These are phyloP conservation scores for Enoplosus armatus DNA, from an alignment of 2,797 vertebrate genomes.

Conservation along the genomic window DNA sequence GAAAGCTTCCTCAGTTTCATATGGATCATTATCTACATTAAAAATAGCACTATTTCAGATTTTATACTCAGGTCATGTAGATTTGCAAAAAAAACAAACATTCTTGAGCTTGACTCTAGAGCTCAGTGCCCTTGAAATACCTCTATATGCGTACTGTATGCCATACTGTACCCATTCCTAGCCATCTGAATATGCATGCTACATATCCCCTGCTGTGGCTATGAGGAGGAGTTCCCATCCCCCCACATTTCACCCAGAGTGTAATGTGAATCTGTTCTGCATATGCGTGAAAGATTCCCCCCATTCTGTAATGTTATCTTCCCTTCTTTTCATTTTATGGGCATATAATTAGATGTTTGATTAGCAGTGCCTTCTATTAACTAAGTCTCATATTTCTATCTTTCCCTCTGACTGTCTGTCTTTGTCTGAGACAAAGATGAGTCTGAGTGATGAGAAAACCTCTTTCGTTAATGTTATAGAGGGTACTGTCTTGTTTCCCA, in stretches of 20 bases:
- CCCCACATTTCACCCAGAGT: slow-evolving; percentile 63
- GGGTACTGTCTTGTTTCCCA: neutral
- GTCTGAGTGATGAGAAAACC: slow-evolving; percentile 8
- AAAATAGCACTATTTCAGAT: slow-evolving; percentile 27
- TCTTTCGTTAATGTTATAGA: slow-evolving; percentile 1
- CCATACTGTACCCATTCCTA: slow-evolving; percentile 51
- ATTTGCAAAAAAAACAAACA: slow-evolving; percentile 11
- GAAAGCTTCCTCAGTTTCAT: slow-evolving; percentile 21
- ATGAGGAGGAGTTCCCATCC: slow-evolving; percentile 66
- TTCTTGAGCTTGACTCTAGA: slow-evolving; percentile 5
- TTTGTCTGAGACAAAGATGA: slow-evolving; percentile 42
- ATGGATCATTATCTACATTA: slow-evolving; percentile 18
- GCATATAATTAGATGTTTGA: slow-evolving; percentile 69
- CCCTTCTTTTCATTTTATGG: slow-evolving; percentile 55
- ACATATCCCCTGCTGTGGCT: slow-evolving; percentile 60
- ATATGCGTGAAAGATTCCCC: slow-evolving; percentile 60
- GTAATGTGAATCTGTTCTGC: slow-evolving; percentile 64
- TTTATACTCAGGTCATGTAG: neutral
- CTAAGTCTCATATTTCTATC: slow-evolving; percentile 47
- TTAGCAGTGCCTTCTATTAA: slow-evolving; percentile 58
- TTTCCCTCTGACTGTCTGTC: slow-evolving; percentile 16
- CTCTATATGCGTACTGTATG: slow-evolving; percentile 37
- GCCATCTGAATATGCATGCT: slow-evolving; percentile 61
- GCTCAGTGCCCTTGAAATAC: slow-evolving; percentile 58
- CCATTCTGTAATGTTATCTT: slow-evolving; percentile 55